A percentile compares a stretch with the other conserved stretches of the same genome.
Evolutionary conservation across 2,797 vertebrate species (phyloP).

Genomic region (Columba guinea): DNA sequence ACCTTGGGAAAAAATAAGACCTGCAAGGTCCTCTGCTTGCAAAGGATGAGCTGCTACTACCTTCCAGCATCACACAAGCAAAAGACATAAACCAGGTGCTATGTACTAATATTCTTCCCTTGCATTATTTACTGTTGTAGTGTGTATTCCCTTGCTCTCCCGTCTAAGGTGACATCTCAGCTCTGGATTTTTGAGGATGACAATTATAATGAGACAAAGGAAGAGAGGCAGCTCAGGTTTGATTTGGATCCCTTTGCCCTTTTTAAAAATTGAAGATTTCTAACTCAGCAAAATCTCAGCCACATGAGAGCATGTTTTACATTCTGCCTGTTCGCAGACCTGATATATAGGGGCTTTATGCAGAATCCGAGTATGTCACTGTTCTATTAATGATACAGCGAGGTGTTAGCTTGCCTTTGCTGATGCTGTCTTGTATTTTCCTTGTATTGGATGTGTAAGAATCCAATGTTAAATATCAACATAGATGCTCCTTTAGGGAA

Average conservation of each 20-base stretch:
- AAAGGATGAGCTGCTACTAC: background rate
- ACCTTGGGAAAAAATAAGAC: background rate
- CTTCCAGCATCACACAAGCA: background rate
- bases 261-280: constrained; percentile 39
- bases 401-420: background rate
- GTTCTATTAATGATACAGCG: background rate
- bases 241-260: constrained; percentile 1
- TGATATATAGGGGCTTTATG: background rate
- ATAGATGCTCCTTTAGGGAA: background rate
- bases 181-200: background rate
- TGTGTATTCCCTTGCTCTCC: background rate
- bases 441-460: background rate
- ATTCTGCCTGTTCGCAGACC: background rate
- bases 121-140: background rate
- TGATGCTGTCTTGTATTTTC: constrained; percentile 16
- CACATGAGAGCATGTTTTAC: background rate
- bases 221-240: background rate
- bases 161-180: background rate
- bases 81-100: background rate
- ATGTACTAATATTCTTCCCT: background rate
- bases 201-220: background rate
- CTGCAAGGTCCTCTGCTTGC: background rate
- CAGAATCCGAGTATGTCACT: background rate
- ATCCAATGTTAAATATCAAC: constrained; percentile 18
- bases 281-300: constrained; percentile 8